Evolutionary conservation across 1,140 invertebrate species (phyloP), one percentile per base, ranked within the genome.

Genomic region (Drosophila virilis): DNA sequence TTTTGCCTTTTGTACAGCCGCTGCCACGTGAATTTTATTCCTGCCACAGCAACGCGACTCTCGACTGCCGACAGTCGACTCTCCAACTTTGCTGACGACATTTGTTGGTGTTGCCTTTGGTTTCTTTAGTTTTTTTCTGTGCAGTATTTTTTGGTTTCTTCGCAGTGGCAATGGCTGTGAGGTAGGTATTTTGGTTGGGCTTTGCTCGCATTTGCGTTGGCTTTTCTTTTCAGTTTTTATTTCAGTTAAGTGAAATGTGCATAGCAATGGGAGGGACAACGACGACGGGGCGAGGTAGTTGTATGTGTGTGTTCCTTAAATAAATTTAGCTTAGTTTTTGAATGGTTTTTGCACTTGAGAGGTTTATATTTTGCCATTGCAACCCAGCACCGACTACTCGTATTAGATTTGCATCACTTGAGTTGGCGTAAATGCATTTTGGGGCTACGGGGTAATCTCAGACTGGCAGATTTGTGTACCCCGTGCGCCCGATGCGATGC

Each of bases 321-420:
- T 86, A 86, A 86, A 86, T 86, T 88, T 86, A 83, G 83, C 83
- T 88, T 89, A 88, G 83, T 88, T 88, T 86, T 88, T 88, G 83
- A 88, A 88, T 88, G 83, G 83, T 88, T 89, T 88, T 88, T 88
- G 83, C 83, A 88, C 83, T 88, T 89, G 83, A 88, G 83, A 88
- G 83, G 83, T 88, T 88, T 88, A 88, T 88, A 83, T 88, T 89
- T 88, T 83, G 61, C 83, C 57, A 59, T 48, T 68, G 71, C 57
- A 73, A 68, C 38, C 57, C 65, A 59, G 45, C 50, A 40, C 33
- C 66, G 46, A 62, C 51, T 65, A 67, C 79, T 75, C 76, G 83
- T 89, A 88, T 88, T 88, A 88, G 83, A 88, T 88, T 88, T 88
- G 83, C 83, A 88, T 88, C 83, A 89, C 84, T 89, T 88, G 84